Evolutionary conservation across 2,113 vertebrate species (phyloP).

Genomic region (Chauna torquata): DNA sequence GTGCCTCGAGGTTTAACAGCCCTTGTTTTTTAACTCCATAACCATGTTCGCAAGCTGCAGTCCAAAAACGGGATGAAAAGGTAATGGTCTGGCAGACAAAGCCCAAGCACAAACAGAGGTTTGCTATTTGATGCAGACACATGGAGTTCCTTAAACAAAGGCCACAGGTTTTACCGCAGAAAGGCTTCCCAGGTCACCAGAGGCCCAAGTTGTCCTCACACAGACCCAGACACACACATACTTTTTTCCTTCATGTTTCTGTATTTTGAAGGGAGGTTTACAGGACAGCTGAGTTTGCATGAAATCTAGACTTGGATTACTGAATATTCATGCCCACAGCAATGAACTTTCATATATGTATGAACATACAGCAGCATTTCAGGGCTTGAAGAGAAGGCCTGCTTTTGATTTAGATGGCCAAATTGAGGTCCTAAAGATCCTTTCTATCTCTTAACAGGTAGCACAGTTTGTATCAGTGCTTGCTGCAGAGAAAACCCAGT

Average conservation of each 20-base stretch:
- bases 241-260: not conserved
- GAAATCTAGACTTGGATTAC: not conserved
- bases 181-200: not conserved
- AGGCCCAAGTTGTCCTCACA: not conserved
- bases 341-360: not conserved
- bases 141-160: not conserved
- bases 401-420: not conserved
- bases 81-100: not conserved
- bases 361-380: not conserved
- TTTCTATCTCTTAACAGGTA: not conserved
- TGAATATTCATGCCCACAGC: not conserved
- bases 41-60: not conserved
- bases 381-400: not conserved
- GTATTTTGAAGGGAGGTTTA: not conserved
- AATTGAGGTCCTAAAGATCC: not conserved
- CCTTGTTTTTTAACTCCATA: not conserved
- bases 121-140: not conserved
- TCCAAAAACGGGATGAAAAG: not conserved
- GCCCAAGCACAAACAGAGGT: not conserved
- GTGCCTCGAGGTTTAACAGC: not conserved
- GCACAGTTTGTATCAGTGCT: not conserved
- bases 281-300: conserved; percentile 17
- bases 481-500: not conserved
- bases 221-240: not conserved
- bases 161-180: not conserved